A percentile compares a stretch with the other conserved stretches of the same genome.
Evolutionary conservation across 2,113 vertebrate species (phyloP).

Genomic region (Porphyrio hochstetteri): DNA sequence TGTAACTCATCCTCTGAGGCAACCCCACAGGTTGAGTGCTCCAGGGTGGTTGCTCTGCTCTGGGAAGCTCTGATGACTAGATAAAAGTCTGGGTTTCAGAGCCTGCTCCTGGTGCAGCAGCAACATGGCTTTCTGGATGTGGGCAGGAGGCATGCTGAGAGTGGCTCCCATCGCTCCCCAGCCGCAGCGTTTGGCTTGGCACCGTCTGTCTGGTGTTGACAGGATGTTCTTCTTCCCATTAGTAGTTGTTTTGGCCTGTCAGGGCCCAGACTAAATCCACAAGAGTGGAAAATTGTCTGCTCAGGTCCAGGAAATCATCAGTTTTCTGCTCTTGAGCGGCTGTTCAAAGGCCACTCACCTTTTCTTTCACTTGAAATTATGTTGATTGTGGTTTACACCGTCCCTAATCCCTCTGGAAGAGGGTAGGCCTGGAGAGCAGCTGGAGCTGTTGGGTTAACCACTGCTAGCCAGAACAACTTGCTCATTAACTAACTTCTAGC

Average conservation of each 20-base stretch:
- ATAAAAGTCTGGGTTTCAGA: not conserved
- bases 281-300: not conserved
- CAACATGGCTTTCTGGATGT: not conserved
- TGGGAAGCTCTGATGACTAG: not conserved
- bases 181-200: not conserved
- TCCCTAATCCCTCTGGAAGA: not conserved
- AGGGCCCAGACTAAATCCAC: not conserved
- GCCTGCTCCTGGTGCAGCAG: not conserved
- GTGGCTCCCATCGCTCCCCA: not conserved
- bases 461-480: not conserved
- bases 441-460: not conserved
- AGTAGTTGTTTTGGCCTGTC: not conserved
- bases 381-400: not conserved
- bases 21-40: not conserved
- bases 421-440: not conserved
- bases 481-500: not conserved
- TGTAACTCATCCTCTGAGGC: not conserved
- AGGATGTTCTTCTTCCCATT: not conserved
- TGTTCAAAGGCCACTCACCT: not conserved
- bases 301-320: conserved; percentile 5
- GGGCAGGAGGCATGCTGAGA: not conserved
- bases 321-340: conserved; percentile 11
- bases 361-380: not conserved
- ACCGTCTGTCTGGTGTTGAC: not conserved
- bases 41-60: not conserved